Evolutionary conservation across 1,140 invertebrate genomes (phyloP).

Genomic region (Lineus longissimus): DNA sequence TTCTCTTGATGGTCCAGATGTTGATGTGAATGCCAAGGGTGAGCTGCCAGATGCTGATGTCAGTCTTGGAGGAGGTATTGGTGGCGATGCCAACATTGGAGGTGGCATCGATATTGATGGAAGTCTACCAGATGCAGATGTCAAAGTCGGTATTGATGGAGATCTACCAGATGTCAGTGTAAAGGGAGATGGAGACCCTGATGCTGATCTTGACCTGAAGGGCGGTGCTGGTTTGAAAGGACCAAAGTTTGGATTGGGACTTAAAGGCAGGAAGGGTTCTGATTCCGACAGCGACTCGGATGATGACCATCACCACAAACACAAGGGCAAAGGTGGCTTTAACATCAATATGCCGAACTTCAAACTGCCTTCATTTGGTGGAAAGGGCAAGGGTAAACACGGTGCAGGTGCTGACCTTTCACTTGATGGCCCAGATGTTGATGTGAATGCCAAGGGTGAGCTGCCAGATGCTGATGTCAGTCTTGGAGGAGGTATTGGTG

Average conservation of each 20-base stretch:
- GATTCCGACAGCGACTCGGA: not conserved
- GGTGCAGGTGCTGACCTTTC: not conserved
- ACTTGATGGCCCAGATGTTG: not conserved
- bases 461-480: not conserved
- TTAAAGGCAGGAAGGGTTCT: not conserved
- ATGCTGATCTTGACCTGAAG: not conserved
- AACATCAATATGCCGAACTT: constrained; percentile 2
- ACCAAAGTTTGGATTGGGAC: not conserved
- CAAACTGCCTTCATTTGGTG: not conserved
- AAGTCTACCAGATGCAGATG: not conserved
- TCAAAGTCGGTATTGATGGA: not conserved
- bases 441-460: not conserved
- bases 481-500: not conserved
- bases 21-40: not conserved
- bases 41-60: not conserved
- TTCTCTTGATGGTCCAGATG: not conserved
- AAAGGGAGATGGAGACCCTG: not conserved
- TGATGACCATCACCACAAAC: not conserved
- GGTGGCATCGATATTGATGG: not conserved
- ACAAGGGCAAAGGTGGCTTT: not conserved
- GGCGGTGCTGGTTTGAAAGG: constrained; percentile 1
- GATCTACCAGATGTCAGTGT: not conserved
- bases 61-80: not conserved
- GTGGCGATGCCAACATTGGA: not conserved
- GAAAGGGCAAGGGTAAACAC: not conserved